Percentiles rank a stretch among this genome's conserved stretches.
These are phyloP conservation scores for Orientallactaga bullata DNA, from an alignment of 2,113 vertebrate genomes.

Conservation along the genomic window DNA sequence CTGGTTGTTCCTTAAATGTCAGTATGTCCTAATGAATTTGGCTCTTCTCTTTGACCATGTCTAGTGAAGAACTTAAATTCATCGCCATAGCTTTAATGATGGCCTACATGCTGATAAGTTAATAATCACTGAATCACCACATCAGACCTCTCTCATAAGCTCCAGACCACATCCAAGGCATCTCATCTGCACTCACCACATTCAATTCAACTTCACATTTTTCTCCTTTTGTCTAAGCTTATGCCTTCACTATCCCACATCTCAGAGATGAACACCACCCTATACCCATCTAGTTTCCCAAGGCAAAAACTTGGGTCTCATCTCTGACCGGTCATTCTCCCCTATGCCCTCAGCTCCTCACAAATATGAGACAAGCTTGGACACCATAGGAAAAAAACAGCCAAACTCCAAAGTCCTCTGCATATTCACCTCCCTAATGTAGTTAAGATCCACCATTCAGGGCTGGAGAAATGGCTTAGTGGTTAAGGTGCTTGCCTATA, in stretches of 20 bases:
- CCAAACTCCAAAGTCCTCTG: background rate
- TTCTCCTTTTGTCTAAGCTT: constrained; percentile 33
- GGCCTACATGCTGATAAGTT: background rate
- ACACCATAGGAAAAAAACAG: background rate
- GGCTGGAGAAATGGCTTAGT: too few species aligned
- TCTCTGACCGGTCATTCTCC: constrained; percentile 1
- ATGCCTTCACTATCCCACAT: background rate
- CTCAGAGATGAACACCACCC: background rate
- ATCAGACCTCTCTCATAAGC: constrained; percentile 9
- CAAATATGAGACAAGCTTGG: background rate
- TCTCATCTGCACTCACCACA: background rate
- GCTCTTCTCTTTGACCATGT: constrained; percentile 21
- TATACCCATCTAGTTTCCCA: background rate
- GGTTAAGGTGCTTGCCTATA: too few species aligned
- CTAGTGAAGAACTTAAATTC: constrained; percentile 34
- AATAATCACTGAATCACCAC: constrained; percentile 21
- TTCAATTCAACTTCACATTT: constrained; percentile 14
- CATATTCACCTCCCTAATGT: too few species aligned
- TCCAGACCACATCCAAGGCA: constrained; percentile 18
- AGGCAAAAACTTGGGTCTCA: background rate
- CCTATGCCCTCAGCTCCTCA: constrained; percentile 1
- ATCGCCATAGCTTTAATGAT: constrained; percentile 1
- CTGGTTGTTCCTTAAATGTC: constrained; percentile 19
- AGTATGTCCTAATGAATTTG: constrained; percentile 14
- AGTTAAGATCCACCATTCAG: background rate